These are phyloP conservation scores for Triops cancriformis DNA, from an alignment of 1,140 invertebrate genomes.

Conservation along the genomic window DNA sequence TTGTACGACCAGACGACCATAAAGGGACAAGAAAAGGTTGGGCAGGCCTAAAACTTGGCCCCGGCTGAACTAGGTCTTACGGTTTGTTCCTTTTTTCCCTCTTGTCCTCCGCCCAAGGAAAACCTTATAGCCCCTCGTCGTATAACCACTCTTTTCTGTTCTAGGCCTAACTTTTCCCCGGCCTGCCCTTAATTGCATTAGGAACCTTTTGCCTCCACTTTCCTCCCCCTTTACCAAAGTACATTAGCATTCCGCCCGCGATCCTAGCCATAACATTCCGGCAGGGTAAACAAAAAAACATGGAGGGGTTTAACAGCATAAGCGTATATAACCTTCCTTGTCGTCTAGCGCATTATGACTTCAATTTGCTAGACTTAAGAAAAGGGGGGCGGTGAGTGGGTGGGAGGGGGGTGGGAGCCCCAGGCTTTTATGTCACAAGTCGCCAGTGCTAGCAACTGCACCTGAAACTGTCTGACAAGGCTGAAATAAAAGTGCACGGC, in stretches of 20 bases:
- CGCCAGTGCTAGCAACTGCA: not conserved
- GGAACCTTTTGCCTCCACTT: not conserved
- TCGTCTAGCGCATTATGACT: not conserved
- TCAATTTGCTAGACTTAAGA: not conserved
- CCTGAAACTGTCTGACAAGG: conserved; percentile 7
- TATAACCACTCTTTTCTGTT: not conserved
- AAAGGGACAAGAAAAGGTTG: not conserved
- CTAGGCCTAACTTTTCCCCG: not conserved
- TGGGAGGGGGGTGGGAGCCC: too few species aligned
- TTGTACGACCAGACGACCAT: not conserved
- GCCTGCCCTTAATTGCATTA: not conserved
- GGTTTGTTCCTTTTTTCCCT: not conserved
- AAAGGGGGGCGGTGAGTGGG: too few species aligned
- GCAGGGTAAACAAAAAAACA: not conserved
- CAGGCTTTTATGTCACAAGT: too few species aligned
- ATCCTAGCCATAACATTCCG: not conserved
- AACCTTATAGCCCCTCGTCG: not conserved
- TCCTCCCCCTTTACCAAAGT: not conserved
- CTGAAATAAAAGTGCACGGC: not conserved
- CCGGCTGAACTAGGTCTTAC: not conserved
- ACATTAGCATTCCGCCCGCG: not conserved
- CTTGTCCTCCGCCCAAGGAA: not conserved
- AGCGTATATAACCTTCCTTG: not conserved
- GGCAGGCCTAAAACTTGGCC: not conserved
- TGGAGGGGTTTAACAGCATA: not conserved